Evolutionary conservation across 2,888 invertebrate species (phyloP).

Genomic region (Tachina lurida): DNA sequence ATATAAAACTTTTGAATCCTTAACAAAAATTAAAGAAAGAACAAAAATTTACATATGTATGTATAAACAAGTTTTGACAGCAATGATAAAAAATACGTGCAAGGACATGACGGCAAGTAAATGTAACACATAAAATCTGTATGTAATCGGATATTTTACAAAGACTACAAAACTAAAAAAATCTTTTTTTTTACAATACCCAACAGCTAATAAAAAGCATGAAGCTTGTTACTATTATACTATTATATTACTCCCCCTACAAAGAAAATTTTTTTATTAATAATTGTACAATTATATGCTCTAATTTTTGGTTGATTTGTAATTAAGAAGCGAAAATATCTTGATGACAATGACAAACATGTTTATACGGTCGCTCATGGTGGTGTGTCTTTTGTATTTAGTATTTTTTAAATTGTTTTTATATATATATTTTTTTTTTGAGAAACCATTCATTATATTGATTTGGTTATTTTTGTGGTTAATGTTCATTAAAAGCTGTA

Average conservation of each 20-base stretch:
- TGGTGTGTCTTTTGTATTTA: slow-evolving; percentile 9
- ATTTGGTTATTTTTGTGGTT: slow-evolving; percentile 30
- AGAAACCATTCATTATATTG: slow-evolving; percentile 3
- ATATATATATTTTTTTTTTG: neutral
- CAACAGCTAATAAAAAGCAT: neutral
- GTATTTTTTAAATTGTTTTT: too few relatives aligned
- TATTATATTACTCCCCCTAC: slow-evolving; percentile 1
- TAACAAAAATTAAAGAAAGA: neutral
- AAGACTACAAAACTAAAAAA: neutral
- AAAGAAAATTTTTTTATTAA: slow-evolving; percentile 8
- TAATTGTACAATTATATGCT: slow-evolving; percentile 1
- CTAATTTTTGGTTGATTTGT: slow-evolving; percentile 8
- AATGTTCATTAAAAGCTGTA: slow-evolving; percentile 13
- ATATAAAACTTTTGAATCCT: slow-evolving; percentile 2
- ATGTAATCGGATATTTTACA: slow-evolving; percentile 23
- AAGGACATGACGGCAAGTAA: neutral
- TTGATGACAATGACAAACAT: neutral
- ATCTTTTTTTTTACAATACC: neutral
- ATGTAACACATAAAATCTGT: neutral
- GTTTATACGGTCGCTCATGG: slow-evolving; percentile 4
- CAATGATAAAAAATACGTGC: neutral
- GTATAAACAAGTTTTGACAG: slow-evolving; percentile 12
- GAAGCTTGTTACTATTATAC: neutral
- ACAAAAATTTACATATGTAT: neutral
- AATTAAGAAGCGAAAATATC: slow-evolving; percentile 15